These are phyloP conservation scores for Phaenicophaeus curvirostris DNA, from an alignment of 2,797 vertebrate species.

Conservation along the genomic window DNA sequence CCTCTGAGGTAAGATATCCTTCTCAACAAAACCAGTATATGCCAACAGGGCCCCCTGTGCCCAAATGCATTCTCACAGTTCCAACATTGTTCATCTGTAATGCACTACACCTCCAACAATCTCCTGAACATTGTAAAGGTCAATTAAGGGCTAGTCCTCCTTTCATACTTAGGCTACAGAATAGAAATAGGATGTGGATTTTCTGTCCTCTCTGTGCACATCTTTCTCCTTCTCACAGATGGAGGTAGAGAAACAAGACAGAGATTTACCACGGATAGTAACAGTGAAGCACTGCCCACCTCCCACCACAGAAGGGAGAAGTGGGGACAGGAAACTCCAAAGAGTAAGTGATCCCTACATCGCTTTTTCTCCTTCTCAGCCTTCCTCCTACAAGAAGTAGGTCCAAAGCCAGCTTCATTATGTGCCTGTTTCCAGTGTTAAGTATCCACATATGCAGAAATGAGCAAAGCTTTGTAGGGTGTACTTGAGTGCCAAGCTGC, in stretches of 20 bases:
- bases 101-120: neutral
- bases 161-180: neutral
- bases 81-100: neutral
- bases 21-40: neutral
- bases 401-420: neutral
- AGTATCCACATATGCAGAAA: neutral
- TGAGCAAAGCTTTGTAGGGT: neutral
- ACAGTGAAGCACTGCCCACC: fast-evolving
- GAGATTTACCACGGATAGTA: neutral
- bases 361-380: neutral
- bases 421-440: neutral
- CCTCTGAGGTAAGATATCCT: neutral
- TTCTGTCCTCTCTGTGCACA: neutral
- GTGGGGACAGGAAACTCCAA: neutral
- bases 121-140: neutral
- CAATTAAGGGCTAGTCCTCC: neutral
- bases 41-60: neutral
- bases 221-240: neutral
- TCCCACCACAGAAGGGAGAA: neutral
- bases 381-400: neutral
- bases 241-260: neutral
- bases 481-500: neutral
- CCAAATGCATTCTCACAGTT: neutral
- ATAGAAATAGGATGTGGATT: neutral
- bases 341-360: neutral